Conservation (phyloP, 1,140 invertebrate species). For the Neocloeon triangulifer region DNA sequence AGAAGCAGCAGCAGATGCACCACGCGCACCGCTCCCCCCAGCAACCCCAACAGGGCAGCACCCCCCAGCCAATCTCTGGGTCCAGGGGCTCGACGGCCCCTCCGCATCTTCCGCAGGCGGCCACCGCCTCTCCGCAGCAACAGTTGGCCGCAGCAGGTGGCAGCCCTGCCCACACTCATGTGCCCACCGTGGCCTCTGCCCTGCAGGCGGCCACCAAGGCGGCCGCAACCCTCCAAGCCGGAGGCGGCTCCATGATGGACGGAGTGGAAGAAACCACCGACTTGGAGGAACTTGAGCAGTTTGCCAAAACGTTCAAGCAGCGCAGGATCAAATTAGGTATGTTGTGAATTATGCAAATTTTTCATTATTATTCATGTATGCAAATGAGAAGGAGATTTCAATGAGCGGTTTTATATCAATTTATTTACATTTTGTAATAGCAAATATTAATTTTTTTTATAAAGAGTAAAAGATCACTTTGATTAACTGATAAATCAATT, state of each 20-base stretch:
- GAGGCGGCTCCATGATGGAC: constrained; percentile 35
- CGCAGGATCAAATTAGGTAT: constrained; percentile 75
- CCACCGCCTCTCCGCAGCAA: too few species aligned
- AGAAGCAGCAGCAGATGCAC: constrained; percentile 43
- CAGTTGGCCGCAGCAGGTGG: too few species aligned
- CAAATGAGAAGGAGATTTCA: neutral
- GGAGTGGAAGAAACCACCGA: constrained; percentile 91
- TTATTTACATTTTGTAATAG: too few species aligned
- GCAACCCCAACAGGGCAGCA: constrained; percentile 10
- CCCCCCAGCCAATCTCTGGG: too few species aligned
- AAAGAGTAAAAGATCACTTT: too few species aligned
- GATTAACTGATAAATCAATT: too few species aligned
- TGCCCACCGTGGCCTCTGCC: too few species aligned
- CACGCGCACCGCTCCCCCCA: constrained; percentile 19
- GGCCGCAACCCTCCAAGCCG: constrained; percentile 29
- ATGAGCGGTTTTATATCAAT: neutral
- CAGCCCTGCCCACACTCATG: too few species aligned
- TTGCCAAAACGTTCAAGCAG: constrained; percentile 93
- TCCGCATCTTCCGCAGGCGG: too few species aligned
- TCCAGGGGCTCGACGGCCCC: too few species aligned
- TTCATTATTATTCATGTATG: neutral
- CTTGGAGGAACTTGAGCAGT: constrained; percentile 86
- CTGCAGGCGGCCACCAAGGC: constrained; percentile 21
- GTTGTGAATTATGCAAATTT: constrained; percentile 7
- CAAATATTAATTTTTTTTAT: too few species aligned